Evolutionary conservation across 35 echinoderm and acorn worm genomes (phyloP).

Genomic region (Strongylocentrotus purpuratus): DNA sequence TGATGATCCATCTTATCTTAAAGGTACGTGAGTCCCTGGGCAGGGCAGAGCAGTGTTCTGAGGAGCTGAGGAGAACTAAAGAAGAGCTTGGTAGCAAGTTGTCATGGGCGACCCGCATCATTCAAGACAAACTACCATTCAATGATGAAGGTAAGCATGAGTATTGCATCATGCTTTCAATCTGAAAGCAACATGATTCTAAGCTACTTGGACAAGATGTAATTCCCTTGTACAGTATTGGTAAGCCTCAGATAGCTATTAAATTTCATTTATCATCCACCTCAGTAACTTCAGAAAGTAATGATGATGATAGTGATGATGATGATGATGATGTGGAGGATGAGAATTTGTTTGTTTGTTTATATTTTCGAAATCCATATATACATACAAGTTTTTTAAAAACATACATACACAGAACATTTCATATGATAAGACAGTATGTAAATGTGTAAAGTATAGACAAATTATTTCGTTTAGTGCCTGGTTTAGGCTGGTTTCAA

Average conservation of each 20-base stretch:
- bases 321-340: no score
- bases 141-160: conserved; percentile 91
- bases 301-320: no score
- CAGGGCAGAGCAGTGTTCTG: conserved; percentile 70
- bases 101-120: conserved; percentile 83
- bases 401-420: no score
- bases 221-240: not conserved
- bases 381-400: no score
- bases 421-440: no score
- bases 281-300: no score
- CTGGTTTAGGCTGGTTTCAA: no score
- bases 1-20: not conserved
- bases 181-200: not conserved
- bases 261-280: not conserved
- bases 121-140: conserved; percentile 91
- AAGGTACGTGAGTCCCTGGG: conserved; percentile 65
- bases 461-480: no score
- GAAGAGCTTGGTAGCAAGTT: conserved; percentile 85
- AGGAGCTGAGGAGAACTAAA: conserved; percentile 69
- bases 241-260: not conserved
- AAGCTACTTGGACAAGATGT: not conserved
- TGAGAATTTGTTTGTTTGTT: no score
- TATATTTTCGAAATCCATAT: no score
- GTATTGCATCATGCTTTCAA: not conserved
- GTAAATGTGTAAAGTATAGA: no score